These are phyloP conservation scores for Zaprionus bogoriensis DNA, from an alignment of 2,888 invertebrate species.

Conservation along the genomic window DNA sequence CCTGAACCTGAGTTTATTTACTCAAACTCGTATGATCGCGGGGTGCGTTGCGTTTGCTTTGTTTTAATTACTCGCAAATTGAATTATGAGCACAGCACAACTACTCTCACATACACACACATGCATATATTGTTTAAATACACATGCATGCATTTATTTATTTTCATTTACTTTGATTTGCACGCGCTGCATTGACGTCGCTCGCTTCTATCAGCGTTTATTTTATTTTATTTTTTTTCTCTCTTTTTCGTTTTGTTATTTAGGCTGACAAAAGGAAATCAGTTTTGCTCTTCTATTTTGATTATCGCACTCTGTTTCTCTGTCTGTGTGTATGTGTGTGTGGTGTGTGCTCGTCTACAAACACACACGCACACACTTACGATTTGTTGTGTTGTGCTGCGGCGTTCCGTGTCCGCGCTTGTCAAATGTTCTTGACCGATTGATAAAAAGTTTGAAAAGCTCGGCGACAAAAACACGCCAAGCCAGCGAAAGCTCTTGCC, in stretches of 20 bases:
- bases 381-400: conserved; percentile 3
- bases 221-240: not conserved
- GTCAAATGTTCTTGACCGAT: conserved; percentile 83
- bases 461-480: conserved; percentile 61
- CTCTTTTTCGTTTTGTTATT: conserved; percentile 15
- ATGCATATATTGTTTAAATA: conserved; percentile 1
- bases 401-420: conserved; percentile 63
- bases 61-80: conserved; percentile 48
- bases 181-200: conserved; percentile 27
- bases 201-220: conserved; percentile 30
- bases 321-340: not conserved
- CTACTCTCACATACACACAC: conserved; percentile 10
- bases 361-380: conserved; percentile 30
- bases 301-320: conserved; percentile 52
- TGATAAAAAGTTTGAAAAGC: conserved; percentile 81
- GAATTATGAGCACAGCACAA: conserved; percentile 34
- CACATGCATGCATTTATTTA: not conserved
- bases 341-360: conserved; percentile 27
- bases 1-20: conserved; percentile 25
- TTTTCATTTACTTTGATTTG: conserved; percentile 38
- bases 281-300: conserved; percentile 48
- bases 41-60: conserved; percentile 16
- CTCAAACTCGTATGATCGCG: conserved; percentile 27
- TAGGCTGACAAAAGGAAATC: conserved; percentile 17
- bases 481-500: conserved; percentile 45